These are phyloP conservation scores for Neodon shergylaensis DNA, from an alignment of 2,113 vertebrate species.

Conservation along the genomic window DNA sequence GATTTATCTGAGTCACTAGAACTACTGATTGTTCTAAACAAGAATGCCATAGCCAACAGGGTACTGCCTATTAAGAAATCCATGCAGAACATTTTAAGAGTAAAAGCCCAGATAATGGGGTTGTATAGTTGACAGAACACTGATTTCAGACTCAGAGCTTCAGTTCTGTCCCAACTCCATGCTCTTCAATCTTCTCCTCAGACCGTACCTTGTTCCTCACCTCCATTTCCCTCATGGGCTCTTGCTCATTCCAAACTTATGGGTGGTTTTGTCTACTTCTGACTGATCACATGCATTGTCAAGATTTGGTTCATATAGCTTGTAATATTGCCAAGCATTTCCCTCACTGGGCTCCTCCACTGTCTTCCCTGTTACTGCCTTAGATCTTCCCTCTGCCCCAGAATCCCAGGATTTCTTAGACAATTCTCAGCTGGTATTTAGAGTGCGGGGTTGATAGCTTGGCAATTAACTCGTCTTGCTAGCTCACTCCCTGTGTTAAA, in stretches of 20 bases:
- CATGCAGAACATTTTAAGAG: background rate
- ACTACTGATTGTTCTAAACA: background rate
- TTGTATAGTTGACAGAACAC: background rate
- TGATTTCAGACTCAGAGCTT: background rate
- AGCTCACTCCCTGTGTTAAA: constrained; percentile 60
- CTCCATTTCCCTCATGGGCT: background rate
- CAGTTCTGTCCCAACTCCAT: background rate
- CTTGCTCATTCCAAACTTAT: background rate
- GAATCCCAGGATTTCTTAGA: background rate
- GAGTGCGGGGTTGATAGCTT: background rate
- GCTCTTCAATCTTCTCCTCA: background rate
- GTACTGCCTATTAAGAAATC: background rate
- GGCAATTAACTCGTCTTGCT: constrained; percentile 71
- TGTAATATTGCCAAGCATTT: background rate
- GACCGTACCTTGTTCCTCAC: background rate
- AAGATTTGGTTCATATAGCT: background rate
- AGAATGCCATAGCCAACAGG: background rate
- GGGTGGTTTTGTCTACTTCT: background rate
- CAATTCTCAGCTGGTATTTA: constrained; percentile 15
- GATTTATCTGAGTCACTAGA: background rate
- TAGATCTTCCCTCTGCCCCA: background rate
- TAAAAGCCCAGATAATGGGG: background rate
- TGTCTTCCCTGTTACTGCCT: background rate
- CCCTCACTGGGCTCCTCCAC: background rate
- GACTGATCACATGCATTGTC: background rate